Conservation (phyloP, 2,797 vertebrate genomes). For the Rhynchonycteris naso region DNA sequence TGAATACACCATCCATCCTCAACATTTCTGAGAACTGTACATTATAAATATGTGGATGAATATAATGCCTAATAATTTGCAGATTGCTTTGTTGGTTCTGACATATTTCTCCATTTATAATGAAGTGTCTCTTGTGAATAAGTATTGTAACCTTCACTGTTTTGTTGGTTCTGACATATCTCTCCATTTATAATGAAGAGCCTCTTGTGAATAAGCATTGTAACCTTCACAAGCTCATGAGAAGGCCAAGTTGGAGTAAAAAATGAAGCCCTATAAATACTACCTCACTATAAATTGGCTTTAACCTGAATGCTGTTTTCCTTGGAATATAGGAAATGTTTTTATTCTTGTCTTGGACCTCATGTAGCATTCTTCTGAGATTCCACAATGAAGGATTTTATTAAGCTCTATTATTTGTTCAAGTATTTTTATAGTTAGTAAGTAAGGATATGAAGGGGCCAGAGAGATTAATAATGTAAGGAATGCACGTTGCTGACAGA, state of each 20-base stretch:
- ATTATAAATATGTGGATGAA: constrained; percentile 52
- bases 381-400: constrained; percentile 49
- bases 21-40: constrained; percentile 59
- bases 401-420: constrained; percentile 64
- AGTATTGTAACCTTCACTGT: constrained; percentile 72
- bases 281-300: constrained; percentile 55
- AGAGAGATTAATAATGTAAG: constrained; percentile 73
- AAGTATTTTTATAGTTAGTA: constrained; percentile 65
- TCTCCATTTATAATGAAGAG: constrained; percentile 71
- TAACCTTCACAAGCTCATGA: constrained; percentile 79
- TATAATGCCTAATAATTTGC: constrained; percentile 75
- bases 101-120: constrained; percentile 70
- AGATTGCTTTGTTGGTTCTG: constrained; percentile 74
- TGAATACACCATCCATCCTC: constrained; percentile 61
- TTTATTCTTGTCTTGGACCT: constrained; percentile 51
- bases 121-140: constrained; percentile 66
- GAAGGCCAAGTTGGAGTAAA: constrained; percentile 62
- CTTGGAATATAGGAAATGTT: constrained; percentile 57
- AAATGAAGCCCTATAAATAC: constrained; percentile 67
- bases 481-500: constrained; percentile 55
- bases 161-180: constrained; percentile 60
- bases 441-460: constrained; percentile 47
- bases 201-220: constrained; percentile 61
- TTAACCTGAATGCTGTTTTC: constrained; percentile 71
- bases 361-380: constrained; percentile 53